A percentile compares a stretch with the other conserved stretches of the same genome.
Evolutionary conservation across 2,113 vertebrate species (phyloP).

Genomic region (Thalassarche chlororhynchos): DNA sequence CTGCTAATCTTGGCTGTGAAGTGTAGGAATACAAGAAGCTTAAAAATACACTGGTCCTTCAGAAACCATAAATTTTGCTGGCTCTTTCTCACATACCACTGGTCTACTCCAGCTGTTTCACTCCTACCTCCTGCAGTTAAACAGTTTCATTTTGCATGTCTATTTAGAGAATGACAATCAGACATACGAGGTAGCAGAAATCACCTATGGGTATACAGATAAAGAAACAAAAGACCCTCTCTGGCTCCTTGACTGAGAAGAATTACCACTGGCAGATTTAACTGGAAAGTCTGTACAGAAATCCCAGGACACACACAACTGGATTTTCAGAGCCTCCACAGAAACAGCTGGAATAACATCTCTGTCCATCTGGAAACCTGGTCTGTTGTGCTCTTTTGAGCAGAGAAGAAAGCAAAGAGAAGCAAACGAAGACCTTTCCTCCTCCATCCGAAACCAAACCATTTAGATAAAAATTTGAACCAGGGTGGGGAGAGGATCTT

Average conservation of each 20-base stretch:
- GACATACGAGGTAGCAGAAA: not conserved
- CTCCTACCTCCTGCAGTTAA: not conserved
- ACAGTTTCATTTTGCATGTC: not conserved
- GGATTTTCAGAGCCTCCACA: not conserved
- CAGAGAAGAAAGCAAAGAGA: not conserved
- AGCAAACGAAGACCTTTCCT: not conserved
- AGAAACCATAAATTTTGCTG: conserved; percentile 47
- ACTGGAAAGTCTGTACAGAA: not conserved
- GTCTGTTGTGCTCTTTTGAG: not conserved
- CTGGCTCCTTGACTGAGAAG: not conserved
- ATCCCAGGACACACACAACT: not conserved
- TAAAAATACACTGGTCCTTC: conserved; percentile 47
- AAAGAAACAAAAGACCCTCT: not conserved
- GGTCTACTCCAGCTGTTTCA: not conserved
- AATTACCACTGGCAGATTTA: not conserved
- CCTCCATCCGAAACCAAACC: not conserved
- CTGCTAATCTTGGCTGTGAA: conserved; percentile 47
- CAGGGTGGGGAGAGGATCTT: not conserved
- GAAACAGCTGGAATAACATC: not conserved
- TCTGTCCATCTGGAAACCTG: not conserved
- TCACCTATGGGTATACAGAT: not conserved
- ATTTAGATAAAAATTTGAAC: not conserved
- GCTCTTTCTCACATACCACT: not conserved
- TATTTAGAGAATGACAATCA: not conserved
- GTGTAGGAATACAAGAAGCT: conserved; percentile 37